Evolutionary conservation across 2,797 vertebrate genomes (phyloP).

Genomic region (Selene dorsalis): DNA sequence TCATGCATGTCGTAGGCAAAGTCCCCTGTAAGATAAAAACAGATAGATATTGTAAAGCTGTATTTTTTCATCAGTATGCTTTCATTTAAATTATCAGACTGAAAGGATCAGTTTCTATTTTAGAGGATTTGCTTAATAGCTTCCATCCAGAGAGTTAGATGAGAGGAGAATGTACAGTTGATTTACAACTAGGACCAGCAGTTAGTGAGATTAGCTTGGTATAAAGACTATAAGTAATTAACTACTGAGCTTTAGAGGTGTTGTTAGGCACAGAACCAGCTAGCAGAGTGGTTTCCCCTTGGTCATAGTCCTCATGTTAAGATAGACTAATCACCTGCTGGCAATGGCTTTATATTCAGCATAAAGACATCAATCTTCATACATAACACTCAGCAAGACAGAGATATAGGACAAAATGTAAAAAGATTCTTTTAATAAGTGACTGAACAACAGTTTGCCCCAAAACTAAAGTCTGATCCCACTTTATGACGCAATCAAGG

Average conservation of each 20-base stretch:
- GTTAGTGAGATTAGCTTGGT: background rate
- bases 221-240: background rate
- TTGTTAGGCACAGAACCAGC: background rate
- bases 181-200: background rate
- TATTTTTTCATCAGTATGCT: background rate
- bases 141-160: background rate
- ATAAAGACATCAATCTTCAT: background rate
- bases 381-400: constrained; percentile 9
- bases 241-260: background rate
- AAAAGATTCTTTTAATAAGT: background rate
- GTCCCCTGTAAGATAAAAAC: constrained; percentile 85
- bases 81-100: background rate
- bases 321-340: background rate
- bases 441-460: background rate
- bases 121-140: background rate
- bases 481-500: background rate
- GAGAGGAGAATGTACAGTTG: background rate
- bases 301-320: background rate
- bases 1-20: constrained; percentile 92
- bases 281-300: too few species aligned
- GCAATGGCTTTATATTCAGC: background rate
- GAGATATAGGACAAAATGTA: background rate
- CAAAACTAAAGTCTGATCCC: background rate
- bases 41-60: constrained; percentile 21
- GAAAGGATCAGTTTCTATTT: background rate